A percentile compares a stretch with the other conserved stretches of the same genome.
phyloP scores from a whole-genome alignment of 2,797 vertebrate genomes.

The Odontamblyopus lacepedii region DNA sequence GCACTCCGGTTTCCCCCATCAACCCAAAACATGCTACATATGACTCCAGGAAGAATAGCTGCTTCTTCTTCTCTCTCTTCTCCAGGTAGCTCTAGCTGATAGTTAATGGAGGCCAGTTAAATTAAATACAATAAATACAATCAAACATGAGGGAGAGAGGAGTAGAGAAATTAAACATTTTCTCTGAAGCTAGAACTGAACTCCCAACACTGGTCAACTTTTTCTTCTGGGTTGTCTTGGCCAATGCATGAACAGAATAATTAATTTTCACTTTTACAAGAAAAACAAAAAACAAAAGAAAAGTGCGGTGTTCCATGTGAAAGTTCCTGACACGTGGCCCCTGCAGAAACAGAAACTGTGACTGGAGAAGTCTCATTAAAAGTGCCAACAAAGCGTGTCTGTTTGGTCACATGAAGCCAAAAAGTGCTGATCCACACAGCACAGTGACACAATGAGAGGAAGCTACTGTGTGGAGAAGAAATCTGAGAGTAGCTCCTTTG shows the following conservation, averaged over 20 bases:
- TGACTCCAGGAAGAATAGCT: too few species aligned
- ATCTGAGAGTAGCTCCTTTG: slow-evolving; percentile 63
- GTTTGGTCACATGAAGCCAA: slow-evolving; percentile 67
- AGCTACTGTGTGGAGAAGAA: slow-evolving; percentile 57
- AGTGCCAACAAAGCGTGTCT: slow-evolving; percentile 76
- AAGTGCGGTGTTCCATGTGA: slow-evolving; percentile 24
- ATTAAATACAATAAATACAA: too few species aligned
- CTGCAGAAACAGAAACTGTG: slow-evolving; percentile 50
- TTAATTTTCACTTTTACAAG: slow-evolving; percentile 36
- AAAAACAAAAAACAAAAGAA: neutral
- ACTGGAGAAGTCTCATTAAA: slow-evolving; percentile 78
- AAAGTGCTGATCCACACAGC: slow-evolving; percentile 55
- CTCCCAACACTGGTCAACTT: neutral
- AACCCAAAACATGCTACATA: too few species aligned
- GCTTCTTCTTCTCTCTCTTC: too few species aligned
- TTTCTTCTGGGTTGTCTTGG: neutral
- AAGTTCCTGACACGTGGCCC: slow-evolving; percentile 63
- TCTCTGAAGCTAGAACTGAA: too few species aligned
- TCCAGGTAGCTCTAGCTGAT: too few species aligned
- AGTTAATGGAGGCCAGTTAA: too few species aligned
- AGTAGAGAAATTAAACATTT: neutral
- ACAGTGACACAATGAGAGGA: slow-evolving; percentile 42
- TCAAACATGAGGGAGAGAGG: neutral
- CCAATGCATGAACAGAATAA: slow-evolving; percentile 16
- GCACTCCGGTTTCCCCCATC: too few species aligned